Evolutionary conservation across 1,140 invertebrate genomes (phyloP), one percentile per base, ranked within the genome.

Genomic region (Papilio polytes): DNA sequence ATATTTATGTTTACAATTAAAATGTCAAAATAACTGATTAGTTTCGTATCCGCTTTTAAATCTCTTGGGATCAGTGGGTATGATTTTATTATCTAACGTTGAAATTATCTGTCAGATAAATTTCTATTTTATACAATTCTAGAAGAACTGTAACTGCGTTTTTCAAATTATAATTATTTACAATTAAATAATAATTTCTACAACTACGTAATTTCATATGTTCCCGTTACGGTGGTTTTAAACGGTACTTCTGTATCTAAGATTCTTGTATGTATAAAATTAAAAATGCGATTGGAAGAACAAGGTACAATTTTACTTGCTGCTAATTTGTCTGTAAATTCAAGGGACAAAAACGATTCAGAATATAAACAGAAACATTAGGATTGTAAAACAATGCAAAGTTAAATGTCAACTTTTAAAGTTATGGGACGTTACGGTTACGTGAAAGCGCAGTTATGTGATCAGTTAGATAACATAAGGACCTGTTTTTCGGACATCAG

Each of bases 361-460:
- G 3, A 66, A 66, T 66, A 66, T 31, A 66, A 15, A 6, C 2
- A 26, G 22, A 1, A 70, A 31, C 9, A 63, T 63, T 26, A 22
- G 8, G 9, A 8, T 63, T 22, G 22, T 4, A 63, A 8, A 13
- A 63, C 26, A 12, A 13, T 31, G 13, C 13, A 31, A 15, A 36
- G 12, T 70, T 31, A 4, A 66, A 12, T 26, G 2, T 63, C 12
- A 26, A 63, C 22, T 6, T 36, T 66, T 66, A 18, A 31, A 66
- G 63, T 66, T 31, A 31, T 31, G 22, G 63, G 63, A 31, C 4
- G 63, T 66, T 66, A 66, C 31, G 26, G 63, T 31, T 31, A 66
- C 63, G 63, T 66, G 63, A 66, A 66, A 66, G 63, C 63, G 63
- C 20, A 13, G 63, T 66, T 66, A 66, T 66, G 63, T 66, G 63